Conservation (phyloP, 2,888 invertebrate species). For the Camptogramma bilineatum region DNA sequence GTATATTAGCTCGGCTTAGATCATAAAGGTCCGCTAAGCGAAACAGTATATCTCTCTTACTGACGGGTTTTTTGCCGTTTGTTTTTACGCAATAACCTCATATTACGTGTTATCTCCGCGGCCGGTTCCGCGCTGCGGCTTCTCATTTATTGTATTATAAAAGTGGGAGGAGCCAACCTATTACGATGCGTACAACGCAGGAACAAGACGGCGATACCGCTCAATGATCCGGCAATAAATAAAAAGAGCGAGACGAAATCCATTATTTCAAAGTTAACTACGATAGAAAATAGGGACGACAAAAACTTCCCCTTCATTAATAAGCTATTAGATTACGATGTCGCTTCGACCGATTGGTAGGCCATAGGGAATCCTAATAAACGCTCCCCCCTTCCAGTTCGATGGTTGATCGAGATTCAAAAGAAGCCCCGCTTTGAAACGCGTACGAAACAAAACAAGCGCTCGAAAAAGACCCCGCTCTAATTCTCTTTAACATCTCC, state of each 20-base stretch:
- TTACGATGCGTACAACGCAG: constrained; percentile 62
- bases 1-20: constrained; percentile 70
- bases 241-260: constrained; percentile 68
- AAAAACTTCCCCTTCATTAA: constrained; percentile 82
- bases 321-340: constrained; percentile 85
- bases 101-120: constrained; percentile 75
- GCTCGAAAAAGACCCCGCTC: constrained; percentile 82
- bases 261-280: constrained; percentile 78
- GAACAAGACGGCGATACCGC: constrained; percentile 76
- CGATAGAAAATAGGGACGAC: constrained; percentile 81
- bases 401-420: constrained; percentile 84
- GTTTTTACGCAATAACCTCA: constrained; percentile 79
- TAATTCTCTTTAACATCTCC: constrained; percentile 86
- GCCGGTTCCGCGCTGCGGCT: constrained; percentile 74
- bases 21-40: constrained; percentile 73
- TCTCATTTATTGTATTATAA: constrained; percentile 82
- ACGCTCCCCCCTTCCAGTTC: constrained; percentile 82
- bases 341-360: constrained; percentile 82
- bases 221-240: constrained; percentile 62
- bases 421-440: constrained; percentile 82
- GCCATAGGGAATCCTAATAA: constrained; percentile 84
- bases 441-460: constrained; percentile 80
- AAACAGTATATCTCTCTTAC: constrained; percentile 73
- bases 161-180: constrained; percentile 82
- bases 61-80: constrained; percentile 75